Evolutionary conservation across 2,797 vertebrate genomes (phyloP).

Genomic region (Lycodopsis pacificus): DNA sequence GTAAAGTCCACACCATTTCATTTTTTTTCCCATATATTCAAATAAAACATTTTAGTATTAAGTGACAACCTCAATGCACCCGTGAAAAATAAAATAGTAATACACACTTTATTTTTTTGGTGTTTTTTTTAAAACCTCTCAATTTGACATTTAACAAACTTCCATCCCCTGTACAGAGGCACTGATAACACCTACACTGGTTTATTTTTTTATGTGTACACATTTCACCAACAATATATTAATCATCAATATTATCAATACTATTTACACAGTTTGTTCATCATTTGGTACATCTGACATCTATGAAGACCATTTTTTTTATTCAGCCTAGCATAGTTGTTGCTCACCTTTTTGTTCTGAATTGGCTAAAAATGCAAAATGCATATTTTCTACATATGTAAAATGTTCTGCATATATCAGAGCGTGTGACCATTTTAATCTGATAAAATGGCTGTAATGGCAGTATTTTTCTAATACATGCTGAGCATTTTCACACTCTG

Average conservation of each 20-base stretch:
- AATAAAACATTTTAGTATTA: constrained; percentile 68
- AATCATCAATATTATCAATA: constrained; percentile 74
- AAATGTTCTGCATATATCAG: constrained; percentile 58
- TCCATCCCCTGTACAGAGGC: constrained; percentile 76
- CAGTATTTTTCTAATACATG: constrained; percentile 59
- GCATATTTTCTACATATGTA: constrained; percentile 29
- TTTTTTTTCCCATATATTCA: constrained; percentile 49
- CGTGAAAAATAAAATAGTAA: constrained; percentile 76
- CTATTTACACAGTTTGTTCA: constrained; percentile 81
- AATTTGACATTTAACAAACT: constrained; percentile 67
- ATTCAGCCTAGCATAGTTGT: constrained; percentile 49
- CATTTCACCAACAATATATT: constrained; percentile 82
- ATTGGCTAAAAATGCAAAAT: constrained; percentile 53
- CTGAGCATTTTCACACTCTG: constrained; percentile 53
- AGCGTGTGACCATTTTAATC: constrained; percentile 43
- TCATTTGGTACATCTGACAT: constrained; percentile 80
- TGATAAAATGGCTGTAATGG: constrained; percentile 60
- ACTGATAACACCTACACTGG: constrained; percentile 73
- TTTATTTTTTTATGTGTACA: constrained; percentile 71
- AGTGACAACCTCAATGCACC: constrained; percentile 73
- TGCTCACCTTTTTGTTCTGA: background rate
- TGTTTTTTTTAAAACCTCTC: constrained; percentile 43
- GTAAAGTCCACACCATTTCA: constrained; percentile 72
- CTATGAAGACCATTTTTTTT: constrained; percentile 48
- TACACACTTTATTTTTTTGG: constrained; percentile 58